Percentiles rank a stretch among this genome's conserved stretches.
phyloP scores from a whole-genome alignment of 2,888 invertebrate genomes.

The Nymphalis c-album region DNA sequence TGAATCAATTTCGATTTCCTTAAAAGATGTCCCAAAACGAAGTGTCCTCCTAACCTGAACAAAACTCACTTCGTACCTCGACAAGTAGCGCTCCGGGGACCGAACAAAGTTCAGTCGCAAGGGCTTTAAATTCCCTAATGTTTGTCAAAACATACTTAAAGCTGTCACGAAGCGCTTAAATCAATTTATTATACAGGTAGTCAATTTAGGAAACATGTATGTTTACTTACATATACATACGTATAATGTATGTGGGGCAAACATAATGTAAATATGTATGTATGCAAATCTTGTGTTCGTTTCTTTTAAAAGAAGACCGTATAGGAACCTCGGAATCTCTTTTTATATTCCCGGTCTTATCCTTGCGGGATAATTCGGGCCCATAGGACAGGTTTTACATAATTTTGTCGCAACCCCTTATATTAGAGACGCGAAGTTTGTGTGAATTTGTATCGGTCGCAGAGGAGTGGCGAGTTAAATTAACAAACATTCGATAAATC shows the following conservation, averaged over 20 bases:
- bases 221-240: constrained; percentile 49
- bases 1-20: constrained; percentile 33
- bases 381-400: constrained; percentile 79
- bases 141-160: constrained; percentile 78
- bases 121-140: constrained; percentile 74
- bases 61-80: constrained; percentile 57
- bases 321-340: constrained; percentile 77
- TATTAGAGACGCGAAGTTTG: constrained; percentile 58
- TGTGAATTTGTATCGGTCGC: constrained; percentile 59
- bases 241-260: constrained; percentile 40
- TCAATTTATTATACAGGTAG: constrained; percentile 79
- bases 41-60: constrained; percentile 52
- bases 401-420: constrained; percentile 73
- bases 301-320: constrained; percentile 68
- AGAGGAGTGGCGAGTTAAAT: constrained; percentile 56
- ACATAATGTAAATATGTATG: constrained; percentile 50
- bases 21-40: constrained; percentile 33
- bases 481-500: constrained; percentile 75
- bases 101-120: constrained; percentile 70
- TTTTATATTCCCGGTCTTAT: constrained; percentile 78
- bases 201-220: constrained; percentile 65
- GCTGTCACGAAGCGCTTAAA: constrained; percentile 78
- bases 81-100: constrained; percentile 55
- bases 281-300: constrained; percentile 75
- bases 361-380: constrained; percentile 78